Base-by-base conservation (phyloP, 2,888 invertebrate species). In the Archips xylosteana region DNA sequence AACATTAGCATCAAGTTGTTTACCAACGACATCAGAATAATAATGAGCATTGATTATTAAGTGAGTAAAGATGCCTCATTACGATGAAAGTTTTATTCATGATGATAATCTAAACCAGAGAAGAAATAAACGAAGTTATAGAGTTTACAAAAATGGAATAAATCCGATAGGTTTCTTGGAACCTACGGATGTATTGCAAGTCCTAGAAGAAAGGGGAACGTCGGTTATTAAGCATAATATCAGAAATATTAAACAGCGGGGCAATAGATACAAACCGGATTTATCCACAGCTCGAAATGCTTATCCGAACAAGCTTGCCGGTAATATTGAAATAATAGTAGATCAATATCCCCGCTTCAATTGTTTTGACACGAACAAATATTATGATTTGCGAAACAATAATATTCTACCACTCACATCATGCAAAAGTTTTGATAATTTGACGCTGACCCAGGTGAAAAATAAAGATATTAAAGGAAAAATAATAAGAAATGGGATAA, bases 51-150 rank as follows among this genome's bases (percentile, higher is more conserved):
- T 70, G 65, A 74, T 79, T 80, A 79, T 80, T 77, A 69, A 80
- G 71, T 76, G 78, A 68, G 47, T 76, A 75, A 90, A 85, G 77
- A 95, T 95, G 94, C 95, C 95, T 76, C 91, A 95, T 83, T 95
- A 95, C 86, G 95, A 95, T 78, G 95, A 95, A 84, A 94, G 90
- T 82, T 95, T 95, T 81, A 92, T 95, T 75, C 83, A 91, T 69
- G 92, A 92, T 76, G 95, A 95, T 78, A 94, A 90, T 82, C 84
- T 88, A 71, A 95, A 95, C 82, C 95, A 94, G 78, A 87, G 92
- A 79, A 87, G 90, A 79, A 94, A 95, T 81, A 95, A 95, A 78
- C 88, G 95, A 67, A 95, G 94, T 80, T 95, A 95, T 81, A 91
- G 91, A 71, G 94, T 95, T 47, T 93, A 93, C 77, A 95, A 94